Evolutionary conservation across 1,140 invertebrate genomes (phyloP).

Genomic region (Onthophagus taurus): DNA sequence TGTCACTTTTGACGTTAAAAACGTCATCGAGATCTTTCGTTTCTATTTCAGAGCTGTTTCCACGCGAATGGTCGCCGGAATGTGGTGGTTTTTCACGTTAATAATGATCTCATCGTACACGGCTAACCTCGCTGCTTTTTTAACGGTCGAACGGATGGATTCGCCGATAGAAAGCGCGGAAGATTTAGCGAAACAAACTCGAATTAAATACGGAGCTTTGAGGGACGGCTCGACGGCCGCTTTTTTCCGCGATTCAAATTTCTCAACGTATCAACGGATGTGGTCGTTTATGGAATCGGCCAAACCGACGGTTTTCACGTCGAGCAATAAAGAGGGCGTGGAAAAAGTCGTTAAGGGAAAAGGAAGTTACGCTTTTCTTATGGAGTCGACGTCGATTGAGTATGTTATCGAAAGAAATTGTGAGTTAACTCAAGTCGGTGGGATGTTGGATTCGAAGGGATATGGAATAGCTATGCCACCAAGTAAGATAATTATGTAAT

Average conservation of each 20-base stretch:
- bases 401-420: slow-evolving; percentile 87
- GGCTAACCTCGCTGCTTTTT: slow-evolving; percentile 92
- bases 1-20: no score
- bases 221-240: slow-evolving; percentile 84
- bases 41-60: slow-evolving; percentile 59
- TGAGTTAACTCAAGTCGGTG: slow-evolving; percentile 81
- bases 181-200: slow-evolving; percentile 91
- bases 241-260: slow-evolving; percentile 86
- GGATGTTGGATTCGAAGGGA: slow-evolving; percentile 83
- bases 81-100: slow-evolving; percentile 97
- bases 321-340: slow-evolving; percentile 76
- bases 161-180: slow-evolving; percentile 93
- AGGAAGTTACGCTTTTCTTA: slow-evolving; percentile 83
- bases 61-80: slow-evolving; percentile 79
- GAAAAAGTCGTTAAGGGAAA: slow-evolving; percentile 74
- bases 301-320: slow-evolving; percentile 73
- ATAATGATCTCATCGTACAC: slow-evolving; percentile 99
- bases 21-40: neutral
- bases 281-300: slow-evolving; percentile 89
- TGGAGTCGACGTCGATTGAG: slow-evolving; percentile 90
- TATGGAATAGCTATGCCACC: slow-evolving; percentile 90
- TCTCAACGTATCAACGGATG: slow-evolving; percentile 85
- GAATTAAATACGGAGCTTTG: slow-evolving; percentile 94
- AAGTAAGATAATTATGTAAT: no score
- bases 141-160: slow-evolving; percentile 94